Base-by-base conservation (phyloP, 2,113 vertebrate species). In the Cyphomyrus discorhynchus region DNA sequence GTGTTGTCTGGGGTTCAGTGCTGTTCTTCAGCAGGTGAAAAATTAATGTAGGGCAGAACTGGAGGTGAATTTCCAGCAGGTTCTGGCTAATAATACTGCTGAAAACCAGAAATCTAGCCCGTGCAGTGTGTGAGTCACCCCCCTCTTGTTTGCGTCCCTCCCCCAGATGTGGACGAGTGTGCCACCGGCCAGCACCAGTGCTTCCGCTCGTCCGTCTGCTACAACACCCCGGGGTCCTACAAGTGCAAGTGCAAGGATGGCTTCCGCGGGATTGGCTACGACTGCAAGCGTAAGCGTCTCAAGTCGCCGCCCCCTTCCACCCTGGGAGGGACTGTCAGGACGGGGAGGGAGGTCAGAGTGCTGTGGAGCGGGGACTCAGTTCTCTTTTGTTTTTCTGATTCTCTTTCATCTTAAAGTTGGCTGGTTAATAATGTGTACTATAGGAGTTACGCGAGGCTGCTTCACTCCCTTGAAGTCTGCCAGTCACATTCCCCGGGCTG, bases 241-340 rank as follows among this genome's bases (percentile, higher is more conserved):
- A 97, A 96, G 93, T 99, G 98, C 95, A 98, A 97, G 94, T 99
- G 98, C 92, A 97, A 95, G 92, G 97, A 97, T 0, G 97, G 97
- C n/a, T 98, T 97, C 93, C 94, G 96, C 91, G 97, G 97, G 35
- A 95, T 95, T 3, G 97, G 97, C 91, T 96, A 94, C 21, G 96
- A 94, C 92, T 99, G 98, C 93, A 96, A 96, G 94, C 92, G 98
- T 99, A 96, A 93, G 98, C 66, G n/a, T 31, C 66, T 8, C 35
- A 42, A 27, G 88, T 24, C 35, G 74, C 74, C 35, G 5, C 1
- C 74, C 45, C 45, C 82, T 86, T 21, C n/a, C 84, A 24, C 82
- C 9, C 1, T 3, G 88, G 24, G 62, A 47, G 39, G 8, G 62
- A 27, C 21, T 47, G n/a, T 13, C 2, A 15, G 88, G 10, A 66